Conservation (phyloP, 2,797 vertebrate genomes). For the Manis crassicaudata region DNA sequence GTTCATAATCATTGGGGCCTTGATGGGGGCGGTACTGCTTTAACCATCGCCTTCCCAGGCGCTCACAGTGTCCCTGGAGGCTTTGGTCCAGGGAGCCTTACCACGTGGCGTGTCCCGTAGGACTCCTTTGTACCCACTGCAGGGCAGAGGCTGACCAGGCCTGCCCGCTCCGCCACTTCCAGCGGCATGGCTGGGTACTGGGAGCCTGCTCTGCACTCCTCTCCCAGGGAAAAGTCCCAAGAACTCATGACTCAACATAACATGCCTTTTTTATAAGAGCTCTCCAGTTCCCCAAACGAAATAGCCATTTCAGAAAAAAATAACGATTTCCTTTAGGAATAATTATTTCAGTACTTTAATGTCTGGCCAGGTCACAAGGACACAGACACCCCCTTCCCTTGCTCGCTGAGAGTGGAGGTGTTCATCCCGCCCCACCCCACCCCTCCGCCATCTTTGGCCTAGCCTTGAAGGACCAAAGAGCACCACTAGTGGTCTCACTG, state of each 20-base stretch:
- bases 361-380: background rate
- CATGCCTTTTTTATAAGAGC: background rate
- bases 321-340: background rate
- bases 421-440: fast-evolving
- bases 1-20: background rate
- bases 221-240: background rate
- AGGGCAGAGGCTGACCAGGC: background rate
- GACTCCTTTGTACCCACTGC: background rate
- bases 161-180: background rate
- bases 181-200: background rate
- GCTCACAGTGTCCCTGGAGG: background rate
- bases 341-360: background rate
- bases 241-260: too few species aligned
- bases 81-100: background rate
- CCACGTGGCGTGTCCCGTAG: background rate
- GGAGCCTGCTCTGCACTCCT: too few species aligned
- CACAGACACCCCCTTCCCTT: background rate
- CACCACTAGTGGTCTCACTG: fast-evolving
- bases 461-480: too few species aligned
- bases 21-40: background rate
- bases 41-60: background rate
- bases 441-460: background rate
- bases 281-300: background rate
- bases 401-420: fast-evolving
- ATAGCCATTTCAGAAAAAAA: background rate